Evolutionary conservation across 2,888 invertebrate genomes (phyloP).

Genomic region (Notodonta ziczac): DNA sequence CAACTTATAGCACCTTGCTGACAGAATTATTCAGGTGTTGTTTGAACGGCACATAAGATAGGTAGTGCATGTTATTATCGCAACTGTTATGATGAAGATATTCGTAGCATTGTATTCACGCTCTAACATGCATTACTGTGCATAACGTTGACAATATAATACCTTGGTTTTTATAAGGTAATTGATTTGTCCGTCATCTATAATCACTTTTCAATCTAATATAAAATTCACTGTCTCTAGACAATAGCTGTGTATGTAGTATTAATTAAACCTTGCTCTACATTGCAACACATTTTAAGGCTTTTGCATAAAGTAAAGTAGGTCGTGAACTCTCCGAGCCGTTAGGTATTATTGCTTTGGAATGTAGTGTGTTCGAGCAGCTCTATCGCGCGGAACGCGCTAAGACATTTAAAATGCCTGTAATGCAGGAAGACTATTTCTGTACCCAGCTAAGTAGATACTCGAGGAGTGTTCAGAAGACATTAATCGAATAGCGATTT

Average conservation of each 20-base stretch:
- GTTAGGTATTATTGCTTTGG: constrained; percentile 12
- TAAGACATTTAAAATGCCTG: constrained; percentile 20
- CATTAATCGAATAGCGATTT: constrained; percentile 23
- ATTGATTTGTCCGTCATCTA: constrained; percentile 33
- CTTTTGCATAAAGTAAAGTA: constrained; percentile 32
- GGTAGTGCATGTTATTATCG: constrained; percentile 1
- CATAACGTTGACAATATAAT: constrained; percentile 25
- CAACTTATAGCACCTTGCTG: constrained; percentile 15
- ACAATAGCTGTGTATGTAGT: constrained; percentile 26
- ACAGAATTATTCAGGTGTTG: background rate
- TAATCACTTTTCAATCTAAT: constrained; percentile 24
- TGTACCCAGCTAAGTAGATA: constrained; percentile 19
- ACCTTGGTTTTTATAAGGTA: constrained; percentile 36
- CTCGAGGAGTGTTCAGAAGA: constrained; percentile 17
- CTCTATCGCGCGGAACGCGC: constrained; percentile 14
- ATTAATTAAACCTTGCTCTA: constrained; percentile 48
- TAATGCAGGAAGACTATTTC: constrained; percentile 19
- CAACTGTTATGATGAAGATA: constrained; percentile 34
- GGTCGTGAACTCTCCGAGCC: constrained; percentile 28
- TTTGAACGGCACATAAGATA: constrained; percentile 14
- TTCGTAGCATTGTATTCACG: constrained; percentile 42
- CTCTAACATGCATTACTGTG: constrained; percentile 31
- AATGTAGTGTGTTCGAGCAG: constrained; percentile 17
- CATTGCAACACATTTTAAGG: constrained; percentile 43
- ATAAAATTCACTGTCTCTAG: constrained; percentile 27